phyloP scores from a whole-genome alignment of 2,797 vertebrate species.

The Pangasius krempfi region DNA sequence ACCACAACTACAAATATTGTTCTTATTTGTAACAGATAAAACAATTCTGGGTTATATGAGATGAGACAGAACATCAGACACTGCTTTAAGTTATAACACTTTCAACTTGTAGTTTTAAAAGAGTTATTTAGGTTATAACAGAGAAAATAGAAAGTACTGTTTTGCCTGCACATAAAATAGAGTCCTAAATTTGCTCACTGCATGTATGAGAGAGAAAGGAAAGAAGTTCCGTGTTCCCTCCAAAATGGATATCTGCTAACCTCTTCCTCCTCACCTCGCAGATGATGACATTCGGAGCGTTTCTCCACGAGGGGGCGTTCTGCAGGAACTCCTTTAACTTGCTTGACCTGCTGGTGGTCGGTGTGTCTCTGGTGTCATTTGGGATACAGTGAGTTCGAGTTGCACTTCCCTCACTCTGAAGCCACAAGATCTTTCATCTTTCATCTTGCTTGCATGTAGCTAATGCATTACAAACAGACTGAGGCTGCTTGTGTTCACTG shows the following conservation, averaged over 20 bases:
- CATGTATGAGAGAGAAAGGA: not conserved
- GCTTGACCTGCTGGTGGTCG: slow-evolving; percentile 95
- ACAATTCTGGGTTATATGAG: too few species aligned
- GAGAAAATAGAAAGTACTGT: not conserved
- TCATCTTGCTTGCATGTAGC: not conserved
- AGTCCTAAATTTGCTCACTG: not conserved
- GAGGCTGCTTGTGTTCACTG: not conserved
- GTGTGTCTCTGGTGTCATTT: slow-evolving; percentile 96
- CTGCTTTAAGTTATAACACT: too few species aligned
- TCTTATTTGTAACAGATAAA: not conserved
- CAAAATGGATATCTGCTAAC: slow-evolving; percentile 29
- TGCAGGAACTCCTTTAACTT: slow-evolving; percentile 99
- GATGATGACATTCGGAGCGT: slow-evolving; percentile 99
- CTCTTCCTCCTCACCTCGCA: slow-evolving; percentile 66
- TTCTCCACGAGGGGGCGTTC: slow-evolving; percentile 98
- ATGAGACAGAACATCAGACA: too few species aligned
- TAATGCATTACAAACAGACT: not conserved
- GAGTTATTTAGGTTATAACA: not conserved
- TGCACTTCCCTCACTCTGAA: not conserved
- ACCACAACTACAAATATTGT: too few species aligned
- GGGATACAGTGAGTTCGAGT: slow-evolving; percentile 92
- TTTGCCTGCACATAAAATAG: slow-evolving; percentile 1
- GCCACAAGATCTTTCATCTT: not conserved
- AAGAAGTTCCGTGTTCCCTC: not conserved
- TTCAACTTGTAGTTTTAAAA: not conserved